Evolutionary conservation across 2,797 vertebrate species (phyloP).

Genomic region (Hafferia zeledoni): DNA sequence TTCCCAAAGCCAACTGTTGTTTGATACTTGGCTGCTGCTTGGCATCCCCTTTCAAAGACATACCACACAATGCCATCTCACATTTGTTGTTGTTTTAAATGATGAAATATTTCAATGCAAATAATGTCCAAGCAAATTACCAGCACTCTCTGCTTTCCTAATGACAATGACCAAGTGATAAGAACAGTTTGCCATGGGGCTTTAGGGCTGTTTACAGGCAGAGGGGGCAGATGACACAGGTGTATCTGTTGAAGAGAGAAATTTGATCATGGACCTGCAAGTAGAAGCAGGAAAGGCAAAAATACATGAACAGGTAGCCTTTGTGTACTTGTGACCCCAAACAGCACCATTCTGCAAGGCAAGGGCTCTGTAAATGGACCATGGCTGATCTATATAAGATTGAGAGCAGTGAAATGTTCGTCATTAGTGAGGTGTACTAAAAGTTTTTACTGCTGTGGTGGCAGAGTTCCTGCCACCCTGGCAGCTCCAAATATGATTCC

Average conservation of each 20-base stretch:
- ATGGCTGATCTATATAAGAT: rapidly evolving
- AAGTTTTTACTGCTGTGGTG: not conserved
- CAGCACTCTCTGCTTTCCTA: not conserved
- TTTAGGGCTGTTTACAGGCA: not conserved
- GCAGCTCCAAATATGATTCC: rapidly evolving
- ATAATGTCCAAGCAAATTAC: not conserved
- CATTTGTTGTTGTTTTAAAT: not conserved
- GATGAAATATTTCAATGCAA: not conserved
- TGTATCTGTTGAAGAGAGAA: not conserved
- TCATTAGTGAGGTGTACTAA: rapidly evolving
- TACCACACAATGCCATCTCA: not conserved
- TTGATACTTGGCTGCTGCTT: not conserved
- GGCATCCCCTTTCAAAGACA: not conserved
- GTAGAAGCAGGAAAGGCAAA: not conserved
- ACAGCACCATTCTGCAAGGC: rapidly evolving
- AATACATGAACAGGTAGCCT: not conserved
- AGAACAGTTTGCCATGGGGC: not conserved
- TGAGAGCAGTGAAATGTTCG: not conserved
- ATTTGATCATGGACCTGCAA: not conserved
- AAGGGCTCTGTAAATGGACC: not conserved
- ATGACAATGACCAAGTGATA: not conserved
- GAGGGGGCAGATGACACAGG: not conserved
- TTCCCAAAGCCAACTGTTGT: not conserved
- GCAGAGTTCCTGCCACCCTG: rapidly evolving
- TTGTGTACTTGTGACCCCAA: not conserved